Evolutionary conservation across 2,113 vertebrate species (phyloP), one percentile per base, ranked within the genome.

Genomic region (Blennius ocellaris): DNA sequence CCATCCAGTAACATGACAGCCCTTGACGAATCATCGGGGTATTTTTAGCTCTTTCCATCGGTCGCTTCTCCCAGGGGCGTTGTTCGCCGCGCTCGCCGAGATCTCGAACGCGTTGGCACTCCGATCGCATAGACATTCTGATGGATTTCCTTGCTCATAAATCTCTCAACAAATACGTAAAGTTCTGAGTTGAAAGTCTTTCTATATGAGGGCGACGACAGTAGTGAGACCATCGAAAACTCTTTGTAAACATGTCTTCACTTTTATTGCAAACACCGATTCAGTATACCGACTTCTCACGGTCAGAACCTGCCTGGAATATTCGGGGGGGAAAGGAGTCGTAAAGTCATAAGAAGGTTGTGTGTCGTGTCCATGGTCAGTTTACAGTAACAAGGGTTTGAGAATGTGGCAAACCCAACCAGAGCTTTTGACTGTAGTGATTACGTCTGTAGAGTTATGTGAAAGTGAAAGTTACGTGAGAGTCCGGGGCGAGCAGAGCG

Each of bases 401-500:
- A 4, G 21, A 30, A 30, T 30, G 21, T 30, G 21, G 21, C 21
- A 30, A 30, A 30, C 21, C 21, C 21, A 30, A 30, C 21, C 21
- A 30, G 21, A 2, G 21, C 21, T 30, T 30, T 30, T 30, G 21
- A 30, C 21, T 30, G 21, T 30, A 30, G 2, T 4, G 21, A 30
- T 30, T 30, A 30, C 2, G 4, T 30, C 21, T 30, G 4, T 30
- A 4, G 2, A 30, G 21, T 30, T 30, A 2, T 30, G 21, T 30
- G 4, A 30, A 30, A 30, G 21, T 4, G n/a, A n/a, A n/a, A n/a
- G n/a, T n/a, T n/a, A n/a, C n/a, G n/a, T n/a, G n/a, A n/a, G n/a
- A 30, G 21, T 73, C 75, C 60, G 41, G 21, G 50, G 68, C 21
- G 63, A 85, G 71, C 81, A 89, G 76, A 89, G n/a, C 82, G 84